Evolutionary conservation across 2,888 invertebrate species (phyloP), one percentile per base, ranked within the genome.

Genomic region (Tuta absoluta): DNA sequence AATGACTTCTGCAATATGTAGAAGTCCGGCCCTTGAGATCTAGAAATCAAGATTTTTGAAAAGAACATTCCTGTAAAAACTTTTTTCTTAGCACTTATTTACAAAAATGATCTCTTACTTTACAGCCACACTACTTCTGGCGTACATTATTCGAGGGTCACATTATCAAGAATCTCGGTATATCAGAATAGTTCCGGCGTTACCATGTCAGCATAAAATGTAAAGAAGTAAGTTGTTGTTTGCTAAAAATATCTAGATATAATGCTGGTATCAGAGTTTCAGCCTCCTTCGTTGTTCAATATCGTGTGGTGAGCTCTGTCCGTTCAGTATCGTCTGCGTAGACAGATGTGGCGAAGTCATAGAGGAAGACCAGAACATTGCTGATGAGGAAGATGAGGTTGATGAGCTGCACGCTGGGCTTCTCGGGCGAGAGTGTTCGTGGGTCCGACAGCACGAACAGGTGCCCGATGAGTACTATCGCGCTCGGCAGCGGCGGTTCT

Each of bases 391-490:
- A 86, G 65, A 88, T 72, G 0, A 86, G 23, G 66, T 85, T 87
- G 41, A 87, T 69, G 23, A 80, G 58, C 68, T 80, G 83, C 1
- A 81, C 73, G 48, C 69, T 78, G 1, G 83, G 83, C 12, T 77
- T 74, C 0, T 75, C 77, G 0, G 77, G 62, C 1, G 81, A 77
- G 2, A 86, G 69, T 0, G 75, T 71, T 5, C 78, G 76, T 1
- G 86, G 83, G 66, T 87, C 82, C 0, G 80, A 71, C 4, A 90
- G 75, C 0, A 86, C 83, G 19, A 77, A 83, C 0, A 89, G 66
- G 66, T 91, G 84, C 0, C 90, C 90, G 1, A 87, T 37, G 28
- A 90, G 72, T 3, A 90, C 86, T 19, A 89, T 66, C 1, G 79
- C 86, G 64, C 89, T 90, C 1, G 90, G 83, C 0, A 85, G n/a